Percentiles rank a stretch among this genome's conserved stretches.
These are phyloP conservation scores for Pluvialis apricaria DNA, from an alignment of 2,113 vertebrate genomes.

Conservation along the genomic window DNA sequence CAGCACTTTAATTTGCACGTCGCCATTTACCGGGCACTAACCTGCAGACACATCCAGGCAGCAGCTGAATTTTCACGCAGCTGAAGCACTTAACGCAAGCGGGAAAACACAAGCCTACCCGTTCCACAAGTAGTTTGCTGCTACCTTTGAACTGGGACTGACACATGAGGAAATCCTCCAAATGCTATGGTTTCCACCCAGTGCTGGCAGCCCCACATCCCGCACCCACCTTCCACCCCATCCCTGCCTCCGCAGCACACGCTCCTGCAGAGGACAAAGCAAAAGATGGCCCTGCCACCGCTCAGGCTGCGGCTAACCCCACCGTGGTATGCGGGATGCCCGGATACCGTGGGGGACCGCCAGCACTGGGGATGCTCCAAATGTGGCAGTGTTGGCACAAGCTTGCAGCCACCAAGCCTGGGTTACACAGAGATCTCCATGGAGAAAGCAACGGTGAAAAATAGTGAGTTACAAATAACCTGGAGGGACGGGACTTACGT, in stretches of 20 bases:
- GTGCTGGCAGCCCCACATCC: background rate
- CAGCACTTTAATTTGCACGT: background rate
- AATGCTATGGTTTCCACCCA: fast-evolving
- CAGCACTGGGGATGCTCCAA: background rate
- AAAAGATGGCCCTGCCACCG: background rate
- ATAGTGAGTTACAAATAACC: background rate
- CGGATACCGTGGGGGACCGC: fast-evolving
- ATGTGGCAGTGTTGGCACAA: fast-evolving
- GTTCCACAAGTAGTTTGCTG: background rate
- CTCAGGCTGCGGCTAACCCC: background rate
- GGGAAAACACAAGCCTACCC: background rate
- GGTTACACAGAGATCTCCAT: fast-evolving
- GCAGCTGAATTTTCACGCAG: fast-evolving
- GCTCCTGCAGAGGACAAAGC: background rate
- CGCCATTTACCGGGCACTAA: background rate
- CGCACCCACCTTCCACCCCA: background rate
- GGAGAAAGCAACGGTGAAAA: background rate
- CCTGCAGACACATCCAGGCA: background rate
- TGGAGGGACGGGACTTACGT: fast-evolving
- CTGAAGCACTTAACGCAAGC: background rate
- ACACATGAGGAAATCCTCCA: fast-evolving
- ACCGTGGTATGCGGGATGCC: fast-evolving
- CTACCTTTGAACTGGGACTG: background rate
- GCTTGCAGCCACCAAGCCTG: background rate
- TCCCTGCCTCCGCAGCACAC: fast-evolving